Percentiles rank a stretch among this genome's conserved stretches.
phyloP scores from a whole-genome alignment of 1,140 invertebrate species.

The Arion vulgaris region DNA sequence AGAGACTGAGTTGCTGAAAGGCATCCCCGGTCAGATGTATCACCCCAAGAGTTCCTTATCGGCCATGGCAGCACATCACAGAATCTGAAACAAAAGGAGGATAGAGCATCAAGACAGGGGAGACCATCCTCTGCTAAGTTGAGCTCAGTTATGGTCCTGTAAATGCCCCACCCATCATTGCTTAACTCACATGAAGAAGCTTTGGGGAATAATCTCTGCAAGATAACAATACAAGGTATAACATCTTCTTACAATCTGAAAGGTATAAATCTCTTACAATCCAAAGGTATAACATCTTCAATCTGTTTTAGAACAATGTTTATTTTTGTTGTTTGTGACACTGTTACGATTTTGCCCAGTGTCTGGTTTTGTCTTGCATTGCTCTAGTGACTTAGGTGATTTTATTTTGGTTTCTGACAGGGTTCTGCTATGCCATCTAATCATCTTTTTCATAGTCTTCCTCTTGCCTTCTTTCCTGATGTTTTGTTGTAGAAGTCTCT shows the following conservation, averaged over 20 bases:
- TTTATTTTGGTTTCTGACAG: not conserved
- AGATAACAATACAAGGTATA: slow-evolving; percentile 27
- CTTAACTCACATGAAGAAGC: slow-evolving; percentile 64
- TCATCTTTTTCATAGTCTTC: too few species aligned
- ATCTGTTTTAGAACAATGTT: not conserved
- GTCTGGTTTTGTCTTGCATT: too few species aligned
- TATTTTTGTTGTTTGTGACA: not conserved
- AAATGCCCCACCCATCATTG: slow-evolving; percentile 60
- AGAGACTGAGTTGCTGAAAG: not conserved
- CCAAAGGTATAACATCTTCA: not conserved
- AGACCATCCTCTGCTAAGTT: slow-evolving; percentile 49
- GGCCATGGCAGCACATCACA: not conserved
- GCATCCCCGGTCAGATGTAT: not conserved
- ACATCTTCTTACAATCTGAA: not conserved
- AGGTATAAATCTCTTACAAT: not conserved
- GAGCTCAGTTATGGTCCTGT: slow-evolving; percentile 43
- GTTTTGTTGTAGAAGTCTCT: not conserved
- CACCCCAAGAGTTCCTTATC: not conserved
- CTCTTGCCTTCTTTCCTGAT: too few species aligned
- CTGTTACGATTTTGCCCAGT: not conserved
- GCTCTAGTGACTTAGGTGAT: too few species aligned
- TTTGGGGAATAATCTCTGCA: slow-evolving; percentile 45
- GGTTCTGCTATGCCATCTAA: too few species aligned
- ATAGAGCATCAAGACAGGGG: slow-evolving; percentile 39
- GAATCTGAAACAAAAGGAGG: slow-evolving; percentile 21